These are phyloP conservation scores for Anaspis maculata DNA, from an alignment of 2,888 invertebrate genomes.

Conservation along the genomic window DNA sequence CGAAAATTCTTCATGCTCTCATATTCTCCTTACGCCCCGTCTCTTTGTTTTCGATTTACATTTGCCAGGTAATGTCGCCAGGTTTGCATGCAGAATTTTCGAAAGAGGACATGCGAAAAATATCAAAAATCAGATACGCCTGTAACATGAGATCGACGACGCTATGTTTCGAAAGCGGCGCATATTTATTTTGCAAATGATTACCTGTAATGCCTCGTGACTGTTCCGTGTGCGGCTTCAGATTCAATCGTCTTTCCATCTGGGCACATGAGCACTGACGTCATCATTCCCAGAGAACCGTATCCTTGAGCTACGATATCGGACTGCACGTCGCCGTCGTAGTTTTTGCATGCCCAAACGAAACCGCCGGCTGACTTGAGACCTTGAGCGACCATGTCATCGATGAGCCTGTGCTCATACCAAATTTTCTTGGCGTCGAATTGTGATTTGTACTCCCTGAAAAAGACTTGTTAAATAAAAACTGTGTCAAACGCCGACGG, in stretches of 20 bases:
- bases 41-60: too few relatives aligned
- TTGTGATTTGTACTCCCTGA: conserved; percentile 62
- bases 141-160: too few relatives aligned
- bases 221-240: conserved; percentile 89
- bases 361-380: conserved; percentile 79
- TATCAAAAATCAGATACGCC: too few relatives aligned
- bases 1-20: too few relatives aligned
- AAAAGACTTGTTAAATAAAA: too few relatives aligned
- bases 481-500: conserved; percentile 3
- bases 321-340: conserved; percentile 87
- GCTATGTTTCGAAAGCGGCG: too few relatives aligned
- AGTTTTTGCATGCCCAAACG: conserved; percentile 91
- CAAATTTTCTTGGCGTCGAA: conserved; percentile 73
- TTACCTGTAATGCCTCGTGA: conserved; percentile 74
- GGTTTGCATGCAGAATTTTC: too few relatives aligned
- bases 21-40: too few relatives aligned
- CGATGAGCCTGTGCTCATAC: conserved; percentile 88
- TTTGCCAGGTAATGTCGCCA: too few relatives aligned
- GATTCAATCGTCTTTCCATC: conserved; percentile 83
- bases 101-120: too few relatives aligned
- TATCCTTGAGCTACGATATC: conserved; percentile 74
- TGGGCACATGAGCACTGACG: conserved; percentile 82
- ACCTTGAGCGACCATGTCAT: conserved; percentile 86
- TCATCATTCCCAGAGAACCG: conserved; percentile 86
- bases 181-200: too few relatives aligned